Evolutionary conservation across 2,888 invertebrate genomes (phyloP).

Genomic region (Melipona bicolor): DNA sequence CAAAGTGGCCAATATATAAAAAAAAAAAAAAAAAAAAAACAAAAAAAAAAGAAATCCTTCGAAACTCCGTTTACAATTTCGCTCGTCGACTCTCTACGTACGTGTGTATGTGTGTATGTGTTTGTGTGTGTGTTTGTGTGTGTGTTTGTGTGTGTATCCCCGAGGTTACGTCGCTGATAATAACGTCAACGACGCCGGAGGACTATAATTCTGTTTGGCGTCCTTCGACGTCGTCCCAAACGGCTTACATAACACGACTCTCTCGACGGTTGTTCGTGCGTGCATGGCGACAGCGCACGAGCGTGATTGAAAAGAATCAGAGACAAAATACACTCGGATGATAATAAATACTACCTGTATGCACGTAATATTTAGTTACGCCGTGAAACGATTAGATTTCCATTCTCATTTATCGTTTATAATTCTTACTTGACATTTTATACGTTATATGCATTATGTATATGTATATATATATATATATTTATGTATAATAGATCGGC

Average conservation of each 20-base stretch:
- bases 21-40: background rate
- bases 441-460: background rate
- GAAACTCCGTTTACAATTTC: slow-evolving; percentile 18
- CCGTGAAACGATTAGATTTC: slow-evolving; percentile 70
- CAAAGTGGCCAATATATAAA: background rate
- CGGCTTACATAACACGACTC: background rate
- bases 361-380: slow-evolving; percentile 75
- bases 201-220: background rate
- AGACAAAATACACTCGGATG: slow-evolving; percentile 78
- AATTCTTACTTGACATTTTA: slow-evolving; percentile 43
- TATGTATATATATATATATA: background rate
- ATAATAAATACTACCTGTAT: slow-evolving; percentile 83
- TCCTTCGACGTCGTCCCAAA: background rate
- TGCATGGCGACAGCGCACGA: slow-evolving; percentile 43
- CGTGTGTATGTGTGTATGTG: background rate
- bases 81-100: slow-evolving; percentile 36
- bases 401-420: slow-evolving; percentile 40
- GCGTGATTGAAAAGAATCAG: slow-evolving; percentile 76
- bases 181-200: background rate
- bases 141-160: slow-evolving; percentile 63
- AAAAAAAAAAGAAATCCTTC: background rate
- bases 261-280: background rate
- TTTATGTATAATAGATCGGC: slow-evolving; percentile 20
- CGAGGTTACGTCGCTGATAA: slow-evolving; percentile 71
- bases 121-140: too few relatives aligned